Conservation (phyloP, 2,888 invertebrate genomes). For the Micropterix aruncella region DNA sequence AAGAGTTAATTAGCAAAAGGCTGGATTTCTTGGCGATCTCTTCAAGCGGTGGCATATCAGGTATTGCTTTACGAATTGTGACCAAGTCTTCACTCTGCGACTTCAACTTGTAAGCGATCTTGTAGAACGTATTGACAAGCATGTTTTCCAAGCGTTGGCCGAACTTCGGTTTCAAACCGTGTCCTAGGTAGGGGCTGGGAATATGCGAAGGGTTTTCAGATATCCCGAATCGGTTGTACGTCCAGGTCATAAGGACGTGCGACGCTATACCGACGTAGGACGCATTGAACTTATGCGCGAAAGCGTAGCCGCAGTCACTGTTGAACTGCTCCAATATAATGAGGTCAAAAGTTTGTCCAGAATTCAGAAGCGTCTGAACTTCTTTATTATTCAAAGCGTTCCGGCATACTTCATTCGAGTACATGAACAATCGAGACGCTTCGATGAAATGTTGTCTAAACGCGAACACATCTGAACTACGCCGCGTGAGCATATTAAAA, state of each 20-base stretch:
- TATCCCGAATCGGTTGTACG: neutral
- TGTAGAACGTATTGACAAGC: constrained; percentile 18
- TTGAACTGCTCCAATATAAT: neutral
- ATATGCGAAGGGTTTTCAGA: neutral
- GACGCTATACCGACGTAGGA: neutral
- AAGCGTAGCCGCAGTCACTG: neutral
- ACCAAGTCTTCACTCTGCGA: constrained; percentile 21
- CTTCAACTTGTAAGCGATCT: constrained; percentile 7
- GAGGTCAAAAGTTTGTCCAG: neutral
- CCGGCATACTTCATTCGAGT: neutral
- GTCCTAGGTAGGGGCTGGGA: neutral
- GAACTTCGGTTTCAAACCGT: neutral
- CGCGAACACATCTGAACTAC: too few species aligned
- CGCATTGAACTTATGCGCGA: neutral
- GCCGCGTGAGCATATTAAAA: neutral
- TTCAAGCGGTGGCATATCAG: constrained; percentile 36
- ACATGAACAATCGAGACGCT: neutral
- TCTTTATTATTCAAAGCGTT: neutral
- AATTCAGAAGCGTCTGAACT: neutral
- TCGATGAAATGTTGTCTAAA: neutral
- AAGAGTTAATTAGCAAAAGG: constrained; percentile 43
- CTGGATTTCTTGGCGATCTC: constrained; percentile 40
- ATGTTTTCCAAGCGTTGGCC: neutral
- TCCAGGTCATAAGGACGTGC: neutral
- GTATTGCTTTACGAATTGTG: constrained; percentile 25